Evolutionary conservation across 2,888 invertebrate species (phyloP), one percentile per base, ranked within the genome.

Genomic region (Hirtodrosophila duncani): DNA sequence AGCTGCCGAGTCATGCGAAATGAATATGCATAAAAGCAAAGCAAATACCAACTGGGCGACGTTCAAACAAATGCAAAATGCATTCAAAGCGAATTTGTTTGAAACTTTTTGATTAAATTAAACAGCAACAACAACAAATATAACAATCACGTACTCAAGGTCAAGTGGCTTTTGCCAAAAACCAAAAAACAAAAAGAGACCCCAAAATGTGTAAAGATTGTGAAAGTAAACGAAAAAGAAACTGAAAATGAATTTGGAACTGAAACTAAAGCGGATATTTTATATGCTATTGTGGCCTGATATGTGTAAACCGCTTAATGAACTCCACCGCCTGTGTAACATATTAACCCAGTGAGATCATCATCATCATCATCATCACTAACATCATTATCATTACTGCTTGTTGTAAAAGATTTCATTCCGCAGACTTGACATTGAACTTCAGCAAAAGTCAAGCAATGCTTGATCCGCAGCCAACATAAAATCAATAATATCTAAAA

Each of bases 21-120:
- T 78, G 79, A 81, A 63, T 74, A 59, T 70, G 67, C 81, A 77
- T 69, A 65, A 80, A 72, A 62, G 43, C 67, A 48, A 39, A 36
- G 48, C 78, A 72, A 72, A 77, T 57, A 68, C 39, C 30, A 36
- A 23, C 34, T 48, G 51, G 50, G 31, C 49, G 39, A 20, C 17
- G 30, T 23, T 27, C 1, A 26, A 46, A 41, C 24, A 27, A 37
- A 17, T 23, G 26, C 33, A 48, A 71, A 79, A 48, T 77, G 77
- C 72, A 67, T 72, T 72, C 39, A 56, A 34, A 16, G 10, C 20
- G 10, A 13, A 58, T 79, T 67, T 71, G 68, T 53, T 79, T 58
- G 51, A 21, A 34, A n/a, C n/a, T n/a, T 57, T 64, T 49, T 38
- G 9, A 8, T 29, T 24, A 27, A 46, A 24, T 57, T 46, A 39